phyloP scores from a whole-genome alignment of 2,888 invertebrate genomes.

The Cerastis leucographa region DNA sequence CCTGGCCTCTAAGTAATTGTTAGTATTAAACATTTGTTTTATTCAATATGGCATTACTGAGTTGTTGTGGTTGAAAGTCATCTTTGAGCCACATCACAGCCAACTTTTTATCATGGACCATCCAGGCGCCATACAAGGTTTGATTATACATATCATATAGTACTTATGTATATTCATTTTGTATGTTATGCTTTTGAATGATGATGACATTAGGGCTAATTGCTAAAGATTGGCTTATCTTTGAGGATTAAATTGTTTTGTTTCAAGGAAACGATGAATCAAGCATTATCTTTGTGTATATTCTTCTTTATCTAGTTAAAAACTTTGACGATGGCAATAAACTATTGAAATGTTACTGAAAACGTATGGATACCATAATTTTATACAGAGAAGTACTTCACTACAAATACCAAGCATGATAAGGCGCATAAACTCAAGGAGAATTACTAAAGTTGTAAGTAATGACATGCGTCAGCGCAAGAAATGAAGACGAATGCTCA shows the following conservation, averaged over 20 bases:
- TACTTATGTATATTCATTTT: conserved; percentile 32
- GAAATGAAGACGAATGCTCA: conserved; percentile 74
- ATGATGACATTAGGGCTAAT: conserved; percentile 72
- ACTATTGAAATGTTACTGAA: conserved; percentile 26
- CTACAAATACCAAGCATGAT: conserved; percentile 72
- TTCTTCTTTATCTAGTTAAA: conserved; percentile 11
- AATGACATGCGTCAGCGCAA: conserved; percentile 77
- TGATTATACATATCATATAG: conserved; percentile 18
- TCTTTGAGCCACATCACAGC: conserved; percentile 34
- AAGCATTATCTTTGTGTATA: conserved; percentile 29
- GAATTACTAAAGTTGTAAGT: conserved; percentile 77
- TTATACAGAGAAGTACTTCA: conserved; percentile 48
- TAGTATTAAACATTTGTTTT: conserved; percentile 18
- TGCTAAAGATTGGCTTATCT: conserved; percentile 69
- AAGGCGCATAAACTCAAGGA: conserved; percentile 78
- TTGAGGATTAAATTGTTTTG: conserved; percentile 43
- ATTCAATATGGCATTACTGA: conserved; percentile 1
- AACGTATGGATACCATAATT: conserved; percentile 36
- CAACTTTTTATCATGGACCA: conserved; percentile 31
- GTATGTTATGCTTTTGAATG: conserved; percentile 41
- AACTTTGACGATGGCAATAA: background rate
- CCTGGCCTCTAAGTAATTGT: conserved; percentile 38
- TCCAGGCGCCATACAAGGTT: conserved; percentile 50
- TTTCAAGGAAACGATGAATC: conserved; percentile 57
- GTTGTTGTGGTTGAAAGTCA: conserved; percentile 19